Base-by-base conservation (phyloP, 2,113 vertebrate species). In the Falco punctatus region DNA sequence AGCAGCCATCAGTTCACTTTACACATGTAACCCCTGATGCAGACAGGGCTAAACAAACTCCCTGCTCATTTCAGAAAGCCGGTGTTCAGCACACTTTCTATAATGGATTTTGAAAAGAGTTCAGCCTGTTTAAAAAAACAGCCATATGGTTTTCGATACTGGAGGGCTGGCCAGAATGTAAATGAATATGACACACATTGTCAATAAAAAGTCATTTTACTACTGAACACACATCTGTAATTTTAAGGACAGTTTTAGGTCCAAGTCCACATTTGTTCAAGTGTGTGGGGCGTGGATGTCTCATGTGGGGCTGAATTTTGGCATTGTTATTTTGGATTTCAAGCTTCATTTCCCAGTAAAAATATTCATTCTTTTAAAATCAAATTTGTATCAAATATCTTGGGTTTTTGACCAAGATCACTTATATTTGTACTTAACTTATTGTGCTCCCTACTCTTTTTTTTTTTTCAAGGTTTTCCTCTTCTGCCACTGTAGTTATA, bases 31-130 rank as follows among this genome's bases (percentile, higher is more conserved):
- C 17, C 88, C 24, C 71, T 83, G 64, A 42, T 13, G 10, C 13
- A 86, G 92, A 42, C 3, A 5, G 40, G 48, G 28, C 66, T 87
- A 71, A 92, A 90, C 14, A 94, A 90, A 64, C 11, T 21, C n/a
- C 23, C 64, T 5, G 9, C n/a, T 92, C 6, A 0, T 80, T 92
- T 83, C 81, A 88, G 69, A 94, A 93, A 82, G 80, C 72, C 90
- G 59, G 26, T 92, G 48, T 78, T 93, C 71, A 86, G 75, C 55
- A 86, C 11, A 1, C 52, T 64, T 78, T 21, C 71, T 83, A 10
- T 81, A 94, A 93, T 72, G 73, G 91, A 48, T 91, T 93, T 84
- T 94, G 96, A 97, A 96, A 96, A 91, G 86, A 88, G 88, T 86
- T 92, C 83, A 93, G 73, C 88, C 72, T 65, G 49, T 72, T 86